These are phyloP conservation scores for Drosophila nasuta DNA, from an alignment of 1,140 invertebrate species.

Conservation along the genomic window DNA sequence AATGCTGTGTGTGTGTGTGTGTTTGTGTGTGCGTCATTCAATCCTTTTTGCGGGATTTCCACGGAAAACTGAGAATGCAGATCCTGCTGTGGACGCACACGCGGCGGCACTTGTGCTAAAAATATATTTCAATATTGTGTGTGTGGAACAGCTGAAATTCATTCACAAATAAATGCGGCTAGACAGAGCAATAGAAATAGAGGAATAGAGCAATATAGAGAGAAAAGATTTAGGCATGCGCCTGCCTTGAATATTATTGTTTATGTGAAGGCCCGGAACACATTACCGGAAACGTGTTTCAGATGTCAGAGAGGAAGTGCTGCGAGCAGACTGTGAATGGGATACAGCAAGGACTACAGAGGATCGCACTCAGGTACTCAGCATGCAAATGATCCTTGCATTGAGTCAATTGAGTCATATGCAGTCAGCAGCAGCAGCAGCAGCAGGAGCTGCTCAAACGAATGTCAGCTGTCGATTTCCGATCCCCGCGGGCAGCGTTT, in stretches of 20 bases:
- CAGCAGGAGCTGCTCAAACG: background rate
- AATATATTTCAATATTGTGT: slow-evolving; percentile 53
- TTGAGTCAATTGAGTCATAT: slow-evolving; percentile 43
- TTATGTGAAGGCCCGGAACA: slow-evolving; percentile 45
- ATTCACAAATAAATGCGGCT: slow-evolving; percentile 17
- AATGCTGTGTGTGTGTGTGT: background rate
- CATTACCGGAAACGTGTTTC: slow-evolving; percentile 58
- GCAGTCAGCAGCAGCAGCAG: slow-evolving; percentile 22
- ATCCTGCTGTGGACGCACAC: slow-evolving; percentile 32
- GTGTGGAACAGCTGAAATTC: slow-evolving; percentile 54
- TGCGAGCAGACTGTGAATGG: slow-evolving; percentile 24
- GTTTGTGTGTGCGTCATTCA: slow-evolving; percentile 29
- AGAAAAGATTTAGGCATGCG: background rate
- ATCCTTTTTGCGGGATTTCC: slow-evolving; percentile 57
- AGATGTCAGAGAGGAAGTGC: slow-evolving; percentile 48
- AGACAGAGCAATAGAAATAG: background rate
- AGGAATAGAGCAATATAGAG: background rate
- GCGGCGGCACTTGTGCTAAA: slow-evolving; percentile 58
- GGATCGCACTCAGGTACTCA: slow-evolving; percentile 36
- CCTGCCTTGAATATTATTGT: slow-evolving; percentile 27
- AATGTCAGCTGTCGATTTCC: slow-evolving; percentile 51
- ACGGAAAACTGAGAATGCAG: slow-evolving; percentile 26
- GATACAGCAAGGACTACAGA: background rate
- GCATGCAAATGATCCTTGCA: slow-evolving; percentile 48
- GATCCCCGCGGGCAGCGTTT: slow-evolving; percentile 3